Conservation (phyloP, 2,113 vertebrate species). For the Eulemur rufifrons region DNA sequence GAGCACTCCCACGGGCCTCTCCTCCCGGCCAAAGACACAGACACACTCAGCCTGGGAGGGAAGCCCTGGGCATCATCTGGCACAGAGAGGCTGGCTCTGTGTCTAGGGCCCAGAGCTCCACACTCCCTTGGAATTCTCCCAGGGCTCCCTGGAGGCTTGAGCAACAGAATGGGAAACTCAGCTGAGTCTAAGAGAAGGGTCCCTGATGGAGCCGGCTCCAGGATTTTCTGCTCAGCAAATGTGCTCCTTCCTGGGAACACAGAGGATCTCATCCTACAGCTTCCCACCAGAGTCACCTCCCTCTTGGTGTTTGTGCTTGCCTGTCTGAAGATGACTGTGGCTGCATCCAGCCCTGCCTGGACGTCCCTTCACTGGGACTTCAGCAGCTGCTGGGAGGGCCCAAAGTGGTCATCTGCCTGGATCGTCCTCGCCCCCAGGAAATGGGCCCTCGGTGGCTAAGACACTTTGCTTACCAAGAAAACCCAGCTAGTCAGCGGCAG, state of each 20-base stretch:
- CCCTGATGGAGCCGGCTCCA: neutral
- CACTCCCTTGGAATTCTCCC: constrained; percentile 13
- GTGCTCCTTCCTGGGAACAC: neutral
- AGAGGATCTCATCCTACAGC: neutral
- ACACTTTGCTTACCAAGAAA: neutral
- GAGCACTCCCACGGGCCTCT: neutral
- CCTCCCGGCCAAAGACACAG: neutral
- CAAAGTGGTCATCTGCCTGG: neutral
- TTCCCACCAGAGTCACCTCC: neutral
- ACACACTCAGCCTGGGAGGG: neutral
- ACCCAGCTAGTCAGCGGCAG: neutral
- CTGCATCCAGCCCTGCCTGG: neutral
- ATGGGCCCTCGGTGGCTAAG: neutral
- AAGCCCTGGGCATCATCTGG: neutral
- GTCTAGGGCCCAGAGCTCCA: neutral
- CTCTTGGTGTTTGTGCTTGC: neutral
- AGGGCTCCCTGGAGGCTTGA: constrained; percentile 46
- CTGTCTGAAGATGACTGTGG: neutral
- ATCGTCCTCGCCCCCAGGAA: neutral
- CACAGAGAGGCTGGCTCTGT: neutral
- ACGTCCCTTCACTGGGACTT: no score
- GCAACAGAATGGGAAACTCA: neutral
- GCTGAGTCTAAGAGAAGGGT: neutral
- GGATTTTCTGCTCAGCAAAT: neutral
- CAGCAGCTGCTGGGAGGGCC: neutral